Percentiles rank a stretch among this genome's conserved stretches.
Evolutionary conservation across 2,888 invertebrate species (phyloP).

Genomic region (Idaea straminata): DNA sequence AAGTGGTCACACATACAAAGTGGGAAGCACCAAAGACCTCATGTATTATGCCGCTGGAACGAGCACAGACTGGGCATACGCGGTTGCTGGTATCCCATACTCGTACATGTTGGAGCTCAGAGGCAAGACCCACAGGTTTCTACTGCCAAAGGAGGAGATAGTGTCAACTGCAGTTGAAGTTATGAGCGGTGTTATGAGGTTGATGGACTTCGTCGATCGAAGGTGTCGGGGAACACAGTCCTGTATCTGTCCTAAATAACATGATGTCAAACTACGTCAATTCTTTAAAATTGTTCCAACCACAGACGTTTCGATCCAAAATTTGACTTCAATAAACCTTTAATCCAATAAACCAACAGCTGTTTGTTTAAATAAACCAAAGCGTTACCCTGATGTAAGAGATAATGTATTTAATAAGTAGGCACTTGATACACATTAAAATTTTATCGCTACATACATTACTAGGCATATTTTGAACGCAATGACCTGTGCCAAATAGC

Average conservation of each 20-base stretch:
- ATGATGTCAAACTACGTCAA: not conserved
- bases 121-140: constrained; percentile 60
- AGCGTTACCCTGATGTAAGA: constrained; percentile 18
- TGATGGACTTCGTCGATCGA: constrained; percentile 60
- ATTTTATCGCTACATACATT: constrained; percentile 43
- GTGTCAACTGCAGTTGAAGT: constrained; percentile 51
- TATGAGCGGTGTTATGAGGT: constrained; percentile 47
- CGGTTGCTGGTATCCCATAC: constrained; percentile 57
- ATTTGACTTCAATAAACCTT: constrained; percentile 3
- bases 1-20: constrained; percentile 65
- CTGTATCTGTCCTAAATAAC: constrained; percentile 37
- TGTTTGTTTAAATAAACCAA: constrained; percentile 20
- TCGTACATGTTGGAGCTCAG: constrained; percentile 70
- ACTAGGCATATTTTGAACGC: constrained; percentile 44
- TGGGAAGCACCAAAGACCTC: constrained; percentile 70
- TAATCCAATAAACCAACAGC: constrained; percentile 14
- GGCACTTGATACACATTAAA: constrained; percentile 33
- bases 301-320: not conserved
- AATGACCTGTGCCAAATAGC: constrained; percentile 58
- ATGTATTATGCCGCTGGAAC: constrained; percentile 71
- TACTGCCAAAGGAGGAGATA: constrained; percentile 65
- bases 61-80: constrained; percentile 71
- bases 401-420: constrained; percentile 33
- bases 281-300: not conserved
- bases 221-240: constrained; percentile 33